A percentile compares a stretch with the other conserved stretches of the same genome.
Evolutionary conservation across 2,888 invertebrate species (phyloP).

Genomic region (Atethmia centrago): DNA sequence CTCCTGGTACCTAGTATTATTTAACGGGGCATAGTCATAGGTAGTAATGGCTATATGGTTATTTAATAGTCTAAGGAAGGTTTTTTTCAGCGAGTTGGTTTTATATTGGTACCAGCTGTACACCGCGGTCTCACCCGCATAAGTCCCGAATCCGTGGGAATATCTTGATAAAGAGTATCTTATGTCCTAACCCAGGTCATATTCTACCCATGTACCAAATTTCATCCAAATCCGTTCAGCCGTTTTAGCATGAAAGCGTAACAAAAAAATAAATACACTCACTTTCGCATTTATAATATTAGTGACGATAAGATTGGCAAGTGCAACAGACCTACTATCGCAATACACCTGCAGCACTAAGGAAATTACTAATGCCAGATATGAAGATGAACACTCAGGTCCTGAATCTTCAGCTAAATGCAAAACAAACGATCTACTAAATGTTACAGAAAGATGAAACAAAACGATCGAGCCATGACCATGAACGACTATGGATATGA

Average conservation of each 20-base stretch:
- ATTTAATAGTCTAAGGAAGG: not conserved
- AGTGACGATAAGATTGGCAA: too few species aligned
- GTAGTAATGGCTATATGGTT: not conserved
- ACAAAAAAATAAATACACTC: too few species aligned
- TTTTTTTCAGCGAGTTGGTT: not conserved
- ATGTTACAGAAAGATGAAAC: not conserved
- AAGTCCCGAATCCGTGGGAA: too few species aligned
- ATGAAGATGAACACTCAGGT: not conserved
- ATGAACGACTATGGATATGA: not conserved
- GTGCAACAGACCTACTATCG: not conserved
- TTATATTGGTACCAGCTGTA: too few species aligned
- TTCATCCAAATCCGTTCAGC: too few species aligned
- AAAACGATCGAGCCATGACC: not conserved
- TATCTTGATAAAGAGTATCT: too few species aligned
- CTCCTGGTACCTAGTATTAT: conserved; percentile 48
- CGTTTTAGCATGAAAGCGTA: too few species aligned
- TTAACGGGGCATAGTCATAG: not conserved
- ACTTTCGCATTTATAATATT: too few species aligned
- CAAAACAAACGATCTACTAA: not conserved
- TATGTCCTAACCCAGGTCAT: too few species aligned
- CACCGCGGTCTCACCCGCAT: too few species aligned
- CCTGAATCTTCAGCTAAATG: not conserved
- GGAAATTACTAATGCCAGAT: not conserved
- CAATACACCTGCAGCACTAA: not conserved
- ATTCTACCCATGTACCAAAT: too few species aligned